phyloP scores from a whole-genome alignment of 2,888 invertebrate genomes.

The Cremastinae sp. region DNA sequence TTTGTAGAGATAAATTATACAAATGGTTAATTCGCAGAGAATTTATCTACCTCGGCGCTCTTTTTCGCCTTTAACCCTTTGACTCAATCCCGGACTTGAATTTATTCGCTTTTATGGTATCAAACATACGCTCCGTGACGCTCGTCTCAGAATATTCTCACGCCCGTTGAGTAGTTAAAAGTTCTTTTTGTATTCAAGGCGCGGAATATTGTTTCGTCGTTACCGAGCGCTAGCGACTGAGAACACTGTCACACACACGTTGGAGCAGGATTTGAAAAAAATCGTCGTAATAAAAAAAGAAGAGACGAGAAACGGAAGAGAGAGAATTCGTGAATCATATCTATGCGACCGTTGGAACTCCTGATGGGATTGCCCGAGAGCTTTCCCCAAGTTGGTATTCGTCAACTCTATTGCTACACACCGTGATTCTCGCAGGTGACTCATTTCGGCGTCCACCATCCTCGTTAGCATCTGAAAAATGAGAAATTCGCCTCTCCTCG shows the following conservation, averaged over 20 bases:
- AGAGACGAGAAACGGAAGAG: not conserved
- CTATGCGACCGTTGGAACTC: constrained; percentile 35
- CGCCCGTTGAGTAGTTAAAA: constrained; percentile 25
- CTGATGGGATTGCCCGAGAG: constrained; percentile 2
- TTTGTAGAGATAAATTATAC: too few species aligned
- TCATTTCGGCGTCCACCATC: constrained; percentile 45
- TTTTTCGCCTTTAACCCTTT: constrained; percentile 4
- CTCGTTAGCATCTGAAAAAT: constrained; percentile 13
- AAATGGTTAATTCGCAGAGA: not conserved
- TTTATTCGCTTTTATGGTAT: constrained; percentile 15
- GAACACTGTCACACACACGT: not conserved
- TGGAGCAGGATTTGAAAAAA: not conserved
- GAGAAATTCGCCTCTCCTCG: constrained; percentile 29
- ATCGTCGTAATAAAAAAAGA: not conserved
- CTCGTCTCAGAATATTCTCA: constrained; percentile 35
- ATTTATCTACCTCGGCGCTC: not conserved
- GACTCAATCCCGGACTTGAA: constrained; percentile 7
- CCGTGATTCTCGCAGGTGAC: constrained; percentile 45
- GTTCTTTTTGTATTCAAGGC: constrained; percentile 39
- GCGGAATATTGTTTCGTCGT: constrained; percentile 36
- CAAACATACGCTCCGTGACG: not conserved
- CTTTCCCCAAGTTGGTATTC: constrained; percentile 9
- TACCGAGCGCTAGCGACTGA: constrained; percentile 26
- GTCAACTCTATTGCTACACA: constrained; percentile 20
- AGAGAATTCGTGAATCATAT: constrained; percentile 39